A percentile compares a stretch with the other conserved stretches of the same genome.
These are phyloP conservation scores for Griposia aprilina DNA, from an alignment of 2,888 invertebrate species.

Conservation along the genomic window DNA sequence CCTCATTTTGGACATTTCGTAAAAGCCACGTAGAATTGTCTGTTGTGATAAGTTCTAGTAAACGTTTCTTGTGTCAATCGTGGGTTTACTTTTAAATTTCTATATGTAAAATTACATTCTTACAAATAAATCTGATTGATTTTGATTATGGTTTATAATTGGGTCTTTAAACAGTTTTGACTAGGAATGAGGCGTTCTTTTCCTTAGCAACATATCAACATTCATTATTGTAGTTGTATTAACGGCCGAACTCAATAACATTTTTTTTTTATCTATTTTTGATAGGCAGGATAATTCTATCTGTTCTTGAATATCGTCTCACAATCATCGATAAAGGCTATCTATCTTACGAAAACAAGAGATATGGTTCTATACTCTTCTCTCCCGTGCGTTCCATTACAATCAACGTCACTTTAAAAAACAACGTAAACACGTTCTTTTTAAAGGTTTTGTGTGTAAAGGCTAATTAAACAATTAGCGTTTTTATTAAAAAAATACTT, in stretches of 20 bases:
- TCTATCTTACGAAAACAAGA: no score
- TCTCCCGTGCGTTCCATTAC: no score
- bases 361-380: no score
- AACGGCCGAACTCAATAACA: background rate
- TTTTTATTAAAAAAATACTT: no score
- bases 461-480: no score
- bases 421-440: no score
- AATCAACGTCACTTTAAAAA: no score
- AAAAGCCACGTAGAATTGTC: background rate
- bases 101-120: background rate
- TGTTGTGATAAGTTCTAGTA: background rate
- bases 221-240: background rate
- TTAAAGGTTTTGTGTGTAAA: no score
- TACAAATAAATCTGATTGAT: background rate
- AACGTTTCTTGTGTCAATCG: background rate
- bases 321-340: no score
- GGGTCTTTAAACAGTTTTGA: background rate
- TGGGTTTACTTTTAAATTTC: background rate
- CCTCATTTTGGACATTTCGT: background rate
- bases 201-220: slow-evolving; percentile 15
- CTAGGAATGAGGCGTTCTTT: background rate
- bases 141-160: background rate
- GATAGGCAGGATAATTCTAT: no score
- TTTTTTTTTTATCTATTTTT: no score
- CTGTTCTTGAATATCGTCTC: no score